A percentile compares a stretch with the other conserved stretches of the same genome.
These are phyloP conservation scores for Ardeotis arabs DNA, from an alignment of 2,113 vertebrate species.

Conservation along the genomic window DNA sequence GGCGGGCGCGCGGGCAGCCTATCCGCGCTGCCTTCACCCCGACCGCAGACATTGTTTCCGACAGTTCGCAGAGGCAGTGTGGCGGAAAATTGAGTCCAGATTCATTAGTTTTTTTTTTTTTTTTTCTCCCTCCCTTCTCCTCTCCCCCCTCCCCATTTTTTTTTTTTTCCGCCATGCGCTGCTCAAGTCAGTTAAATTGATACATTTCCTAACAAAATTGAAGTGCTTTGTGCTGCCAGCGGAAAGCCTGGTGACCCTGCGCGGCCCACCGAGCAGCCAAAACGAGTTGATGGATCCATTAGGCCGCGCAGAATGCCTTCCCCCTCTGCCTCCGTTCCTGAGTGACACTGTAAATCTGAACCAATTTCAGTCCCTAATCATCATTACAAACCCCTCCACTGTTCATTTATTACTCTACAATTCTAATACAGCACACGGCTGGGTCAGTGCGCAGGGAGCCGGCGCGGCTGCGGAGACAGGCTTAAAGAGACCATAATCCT, in stretches of 20 bases:
- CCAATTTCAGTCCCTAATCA: slow-evolving; percentile 99
- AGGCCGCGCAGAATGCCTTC: slow-evolving; percentile 95
- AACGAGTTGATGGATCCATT: slow-evolving; percentile 99
- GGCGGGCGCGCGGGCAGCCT: slow-evolving; percentile 82
- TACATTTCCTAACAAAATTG: slow-evolving; percentile 99
- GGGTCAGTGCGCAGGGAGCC: slow-evolving; percentile 74
- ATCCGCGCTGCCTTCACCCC: slow-evolving; percentile 87
- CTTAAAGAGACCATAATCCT: slow-evolving; percentile 79
- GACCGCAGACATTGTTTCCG: slow-evolving; percentile 97
- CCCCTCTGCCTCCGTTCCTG: slow-evolving; percentile 92
- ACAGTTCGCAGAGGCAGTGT: slow-evolving; percentile 96
- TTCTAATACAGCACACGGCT: slow-evolving; percentile 85
- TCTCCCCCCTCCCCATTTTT: fast-evolving
- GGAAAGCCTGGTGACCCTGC: slow-evolving; percentile 99
- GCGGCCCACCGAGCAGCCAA: slow-evolving; percentile 98
- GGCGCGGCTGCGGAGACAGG: slow-evolving; percentile 71
- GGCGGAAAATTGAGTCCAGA: slow-evolving; percentile 99
- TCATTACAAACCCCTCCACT: slow-evolving; percentile 99
- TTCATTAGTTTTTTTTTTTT: slow-evolving; percentile 92
- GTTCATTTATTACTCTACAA: slow-evolving; percentile 94
- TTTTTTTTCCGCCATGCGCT: slow-evolving; percentile 71
- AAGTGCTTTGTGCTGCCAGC: slow-evolving; percentile 99
- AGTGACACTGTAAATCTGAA: slow-evolving; percentile 99
- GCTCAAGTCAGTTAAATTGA: slow-evolving; percentile 99
- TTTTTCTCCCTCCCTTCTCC: fast-evolving